These are phyloP conservation scores for Pipa parva DNA, from an alignment of 2,113 vertebrate genomes.

Conservation along the genomic window DNA sequence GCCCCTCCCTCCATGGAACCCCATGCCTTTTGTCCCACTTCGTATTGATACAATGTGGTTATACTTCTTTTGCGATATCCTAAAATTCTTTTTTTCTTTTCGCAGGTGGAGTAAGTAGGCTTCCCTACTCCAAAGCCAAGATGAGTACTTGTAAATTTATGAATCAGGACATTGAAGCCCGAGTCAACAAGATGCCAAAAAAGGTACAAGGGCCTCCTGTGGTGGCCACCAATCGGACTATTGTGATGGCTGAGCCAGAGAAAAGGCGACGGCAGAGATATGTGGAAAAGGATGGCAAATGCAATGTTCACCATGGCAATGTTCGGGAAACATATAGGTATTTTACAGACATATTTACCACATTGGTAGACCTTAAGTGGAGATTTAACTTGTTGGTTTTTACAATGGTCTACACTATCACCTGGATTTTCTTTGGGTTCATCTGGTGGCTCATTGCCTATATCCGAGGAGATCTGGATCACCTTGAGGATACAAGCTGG, in stretches of 20 bases:
- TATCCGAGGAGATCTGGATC: slow-evolving; percentile 36
- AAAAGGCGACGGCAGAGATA: slow-evolving; percentile 37
- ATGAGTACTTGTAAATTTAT: slow-evolving; percentile 29
- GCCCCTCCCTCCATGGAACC: no score
- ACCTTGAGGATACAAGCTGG: slow-evolving; percentile 21
- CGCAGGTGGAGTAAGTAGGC: not conserved
- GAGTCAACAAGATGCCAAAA: slow-evolving; percentile 15
- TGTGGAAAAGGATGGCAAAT: slow-evolving; percentile 40
- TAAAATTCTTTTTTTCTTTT: not conserved
- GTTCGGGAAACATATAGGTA: slow-evolving; percentile 40
- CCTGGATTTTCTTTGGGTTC: slow-evolving; percentile 41
- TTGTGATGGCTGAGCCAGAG: slow-evolving; percentile 20
- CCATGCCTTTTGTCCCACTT: no score
- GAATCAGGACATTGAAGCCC: slow-evolving; percentile 25
- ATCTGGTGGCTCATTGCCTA: slow-evolving; percentile 44
- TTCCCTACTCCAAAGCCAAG: not conserved
- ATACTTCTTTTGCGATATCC: no score
- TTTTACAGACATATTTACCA: slow-evolving; percentile 41
- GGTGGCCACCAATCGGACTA: slow-evolving; percentile 23
- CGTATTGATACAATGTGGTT: not conserved
- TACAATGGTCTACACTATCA: slow-evolving; percentile 38
- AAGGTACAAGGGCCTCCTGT: not conserved
- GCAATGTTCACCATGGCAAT: slow-evolving; percentile 41
- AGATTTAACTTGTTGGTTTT: slow-evolving; percentile 40
- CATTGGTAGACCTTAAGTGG: slow-evolving; percentile 42